These are phyloP conservation scores for Gyrodactylus salaris DNA, from an alignment of 1,140 invertebrate genomes.

Conservation along the genomic window DNA sequence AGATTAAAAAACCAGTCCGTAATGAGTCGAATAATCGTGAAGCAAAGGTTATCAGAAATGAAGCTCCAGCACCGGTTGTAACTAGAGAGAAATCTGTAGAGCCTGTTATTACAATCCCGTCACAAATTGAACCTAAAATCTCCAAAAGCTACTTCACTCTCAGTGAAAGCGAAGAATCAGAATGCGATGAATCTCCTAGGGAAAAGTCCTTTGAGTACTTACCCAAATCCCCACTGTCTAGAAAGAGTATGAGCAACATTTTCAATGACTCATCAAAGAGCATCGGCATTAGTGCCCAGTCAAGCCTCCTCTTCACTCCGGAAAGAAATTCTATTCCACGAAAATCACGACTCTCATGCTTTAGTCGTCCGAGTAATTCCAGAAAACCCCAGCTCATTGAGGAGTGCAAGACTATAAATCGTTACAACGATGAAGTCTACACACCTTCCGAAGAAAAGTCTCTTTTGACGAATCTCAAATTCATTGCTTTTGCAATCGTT, in stretches of 20 bases:
- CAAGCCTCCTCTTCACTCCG: not conserved
- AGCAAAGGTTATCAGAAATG: too few species aligned
- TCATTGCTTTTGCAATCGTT: not conserved
- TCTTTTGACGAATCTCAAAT: not conserved
- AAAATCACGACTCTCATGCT: not conserved
- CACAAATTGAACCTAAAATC: not conserved
- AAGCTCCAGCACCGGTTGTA: not conserved
- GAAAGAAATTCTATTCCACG: not conserved
- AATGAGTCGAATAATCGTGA: too few species aligned
- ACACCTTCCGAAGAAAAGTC: too few species aligned
- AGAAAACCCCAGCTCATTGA: not conserved
- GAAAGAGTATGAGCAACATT: not conserved
- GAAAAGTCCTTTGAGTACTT: not conserved
- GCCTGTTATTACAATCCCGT: not conserved
- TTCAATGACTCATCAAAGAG: conserved; percentile 2
- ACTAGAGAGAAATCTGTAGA: not conserved
- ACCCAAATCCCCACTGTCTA: not conserved
- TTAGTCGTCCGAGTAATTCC: not conserved
- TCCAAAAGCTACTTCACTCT: not conserved
- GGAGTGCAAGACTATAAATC: not conserved
- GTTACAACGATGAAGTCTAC: not conserved
- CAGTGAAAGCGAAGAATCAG: not conserved
- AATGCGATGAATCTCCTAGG: not conserved
- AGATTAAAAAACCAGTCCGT: not conserved
- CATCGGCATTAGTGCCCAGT: not conserved